Percentiles rank a stretch among this genome's conserved stretches.
phyloP scores from a whole-genome alignment of 2,797 vertebrate genomes.

The Trematomus bernacchii region DNA sequence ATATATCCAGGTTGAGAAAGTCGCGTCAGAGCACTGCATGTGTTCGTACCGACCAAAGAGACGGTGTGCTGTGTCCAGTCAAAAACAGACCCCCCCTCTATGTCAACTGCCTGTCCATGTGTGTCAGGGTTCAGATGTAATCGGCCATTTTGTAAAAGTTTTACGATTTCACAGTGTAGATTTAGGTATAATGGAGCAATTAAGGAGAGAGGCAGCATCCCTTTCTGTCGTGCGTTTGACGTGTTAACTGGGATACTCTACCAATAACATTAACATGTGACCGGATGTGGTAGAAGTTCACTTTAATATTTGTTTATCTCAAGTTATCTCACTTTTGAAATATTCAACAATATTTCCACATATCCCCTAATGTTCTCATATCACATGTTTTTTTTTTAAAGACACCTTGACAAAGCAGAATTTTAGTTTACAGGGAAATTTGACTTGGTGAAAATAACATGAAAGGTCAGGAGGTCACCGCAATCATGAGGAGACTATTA shows the following conservation, averaged over 20 bases:
- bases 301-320: no score
- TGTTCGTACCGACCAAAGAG: conserved; percentile 55
- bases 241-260: not conserved
- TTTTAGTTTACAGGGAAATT: no score
- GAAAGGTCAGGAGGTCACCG: not conserved
- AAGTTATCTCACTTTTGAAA: no score
- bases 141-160: conserved; percentile 12
- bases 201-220: not conserved
- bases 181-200: no score
- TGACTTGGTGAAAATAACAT: not conserved
- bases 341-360: no score
- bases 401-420: not conserved
- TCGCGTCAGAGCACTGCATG: conserved; percentile 66
- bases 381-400: no score
- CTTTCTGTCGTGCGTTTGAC: not conserved
- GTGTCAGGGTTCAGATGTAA: conserved; percentile 16
- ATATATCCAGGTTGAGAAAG: conserved; percentile 77
- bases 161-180: not conserved
- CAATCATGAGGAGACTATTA: not conserved
- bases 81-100: conserved; percentile 50
- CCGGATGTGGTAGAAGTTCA: no score
- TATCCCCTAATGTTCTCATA: no score
- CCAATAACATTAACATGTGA: not conserved
- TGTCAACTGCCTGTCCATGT: conserved; percentile 22
- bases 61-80: conserved; percentile 40